These are phyloP conservation scores for Trissolcus japonicus DNA, from an alignment of 2,888 invertebrate species.

Conservation along the genomic window DNA sequence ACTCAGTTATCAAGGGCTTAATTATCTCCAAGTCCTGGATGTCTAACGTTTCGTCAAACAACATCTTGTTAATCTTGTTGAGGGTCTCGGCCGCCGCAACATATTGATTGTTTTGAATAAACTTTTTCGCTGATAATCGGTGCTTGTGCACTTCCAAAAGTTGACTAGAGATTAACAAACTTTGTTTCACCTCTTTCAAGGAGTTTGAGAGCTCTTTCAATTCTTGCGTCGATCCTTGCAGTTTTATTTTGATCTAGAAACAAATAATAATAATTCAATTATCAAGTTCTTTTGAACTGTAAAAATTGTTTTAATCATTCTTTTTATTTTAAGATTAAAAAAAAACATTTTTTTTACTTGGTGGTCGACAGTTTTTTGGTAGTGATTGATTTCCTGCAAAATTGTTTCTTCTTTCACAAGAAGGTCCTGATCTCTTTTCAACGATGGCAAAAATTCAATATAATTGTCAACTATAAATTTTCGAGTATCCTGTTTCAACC, in stretches of 20 bases:
- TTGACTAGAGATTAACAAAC: conserved; percentile 77
- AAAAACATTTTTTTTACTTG: conserved; percentile 64
- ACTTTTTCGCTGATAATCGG: conserved; percentile 71
- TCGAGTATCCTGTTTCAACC: conserved; percentile 80
- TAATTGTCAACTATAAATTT: conserved; percentile 80
- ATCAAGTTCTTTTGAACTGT: neutral
- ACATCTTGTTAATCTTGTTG: conserved; percentile 75
- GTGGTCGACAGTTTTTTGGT: conserved; percentile 80
- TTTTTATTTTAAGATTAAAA: too few species aligned
- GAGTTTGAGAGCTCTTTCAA: conserved; percentile 79
- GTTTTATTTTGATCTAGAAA: conserved; percentile 78
- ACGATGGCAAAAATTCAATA: conserved; percentile 79
- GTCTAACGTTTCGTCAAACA: conserved; percentile 77
- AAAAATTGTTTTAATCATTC: neutral
- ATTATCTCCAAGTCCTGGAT: conserved; percentile 78
- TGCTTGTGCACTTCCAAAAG: conserved; percentile 75
- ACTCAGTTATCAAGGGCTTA: conserved; percentile 76
- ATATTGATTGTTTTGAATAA: conserved; percentile 70
- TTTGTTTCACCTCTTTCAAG: conserved; percentile 79
- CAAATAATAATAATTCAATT: neutral
- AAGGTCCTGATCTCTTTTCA: conserved; percentile 78
- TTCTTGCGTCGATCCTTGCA: conserved; percentile 80
- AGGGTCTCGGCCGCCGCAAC: conserved; percentile 78
- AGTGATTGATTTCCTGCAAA: conserved; percentile 78
- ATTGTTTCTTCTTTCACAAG: conserved; percentile 76